Percentiles rank a stretch among this genome's conserved stretches.
Conservation (phyloP, 2,797 vertebrate species). For the Gymnopithys bicolor region DNA sequence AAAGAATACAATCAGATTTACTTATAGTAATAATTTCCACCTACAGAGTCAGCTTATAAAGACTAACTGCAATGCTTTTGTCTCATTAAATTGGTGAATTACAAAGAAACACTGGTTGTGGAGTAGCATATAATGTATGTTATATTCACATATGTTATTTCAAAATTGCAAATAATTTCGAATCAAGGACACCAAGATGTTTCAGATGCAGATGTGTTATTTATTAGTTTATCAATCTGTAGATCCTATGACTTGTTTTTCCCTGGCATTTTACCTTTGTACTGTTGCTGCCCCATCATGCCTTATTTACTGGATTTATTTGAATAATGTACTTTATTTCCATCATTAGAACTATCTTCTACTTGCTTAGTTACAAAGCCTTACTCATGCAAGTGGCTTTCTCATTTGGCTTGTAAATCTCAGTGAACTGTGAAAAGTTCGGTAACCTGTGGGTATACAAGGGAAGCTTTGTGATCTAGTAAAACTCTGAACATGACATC, state of each 20-base stretch:
- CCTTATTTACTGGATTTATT: background rate
- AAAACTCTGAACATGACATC: background rate
- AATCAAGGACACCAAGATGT: background rate
- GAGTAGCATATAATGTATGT: background rate
- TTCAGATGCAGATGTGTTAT: background rate
- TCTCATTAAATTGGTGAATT: background rate
- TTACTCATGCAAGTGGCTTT: background rate
- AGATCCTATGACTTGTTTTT: background rate
- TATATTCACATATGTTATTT: background rate
- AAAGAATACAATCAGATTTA: background rate
- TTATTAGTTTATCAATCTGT: slow-evolving; percentile 26
- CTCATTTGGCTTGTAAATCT: background rate
- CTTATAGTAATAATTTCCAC: background rate
- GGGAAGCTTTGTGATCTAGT: background rate
- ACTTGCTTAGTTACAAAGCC: slow-evolving; percentile 9
- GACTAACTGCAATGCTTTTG: background rate
- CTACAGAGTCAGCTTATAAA: background rate
- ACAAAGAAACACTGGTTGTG: background rate
- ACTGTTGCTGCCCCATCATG: background rate
- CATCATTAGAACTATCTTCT: background rate
- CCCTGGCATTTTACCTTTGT: background rate
- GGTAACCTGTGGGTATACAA: background rate
- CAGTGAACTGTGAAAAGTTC: background rate
- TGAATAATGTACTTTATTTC: background rate
- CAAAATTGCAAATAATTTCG: slow-evolving; percentile 28